These are phyloP conservation scores for Anoplophora glabripennis DNA, from an alignment of 1,140 invertebrate genomes.

Conservation along the genomic window DNA sequence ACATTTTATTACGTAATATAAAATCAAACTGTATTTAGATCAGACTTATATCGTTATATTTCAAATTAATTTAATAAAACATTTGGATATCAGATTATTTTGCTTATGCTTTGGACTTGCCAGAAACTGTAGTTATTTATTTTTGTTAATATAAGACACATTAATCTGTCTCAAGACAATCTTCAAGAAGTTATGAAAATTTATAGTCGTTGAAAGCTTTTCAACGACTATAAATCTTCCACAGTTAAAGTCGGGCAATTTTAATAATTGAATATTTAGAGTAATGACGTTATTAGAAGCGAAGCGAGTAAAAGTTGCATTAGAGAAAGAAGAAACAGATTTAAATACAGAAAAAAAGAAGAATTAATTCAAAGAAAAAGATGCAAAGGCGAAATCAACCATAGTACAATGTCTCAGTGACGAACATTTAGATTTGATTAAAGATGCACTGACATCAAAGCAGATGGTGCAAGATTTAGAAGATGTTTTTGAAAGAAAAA, in stretches of 20 bases:
- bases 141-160: too few relatives aligned
- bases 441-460: slow-evolving; percentile 19
- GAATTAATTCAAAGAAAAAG: slow-evolving; percentile 7
- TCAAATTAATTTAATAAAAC: too few relatives aligned
- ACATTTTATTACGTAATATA: too few relatives aligned
- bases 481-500: slow-evolving; percentile 26
- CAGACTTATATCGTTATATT: too few relatives aligned
- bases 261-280: slow-evolving; percentile 16
- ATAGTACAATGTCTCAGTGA: slow-evolving; percentile 21
- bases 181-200: too few relatives aligned
- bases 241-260: slow-evolving; percentile 2
- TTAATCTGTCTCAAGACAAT: too few relatives aligned
- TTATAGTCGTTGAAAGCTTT: too few relatives aligned
- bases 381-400: slow-evolving; percentile 16
- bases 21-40: too few relatives aligned
- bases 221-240: background rate
- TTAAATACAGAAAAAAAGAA: slow-evolving; percentile 7
- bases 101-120: too few relatives aligned
- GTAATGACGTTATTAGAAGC: slow-evolving; percentile 12
- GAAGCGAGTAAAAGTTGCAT: slow-evolving; percentile 5
- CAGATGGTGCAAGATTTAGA: slow-evolving; percentile 20
- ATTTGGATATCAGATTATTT: too few relatives aligned
- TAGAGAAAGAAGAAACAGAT: slow-evolving; percentile 3
- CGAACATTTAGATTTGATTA: slow-evolving; percentile 16
- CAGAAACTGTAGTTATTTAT: too few relatives aligned